Percentiles rank a stretch among this genome's conserved stretches.
Evolutionary conservation across 2,888 invertebrate genomes (phyloP).

Genomic region (Pantelozetes paolii): DNA sequence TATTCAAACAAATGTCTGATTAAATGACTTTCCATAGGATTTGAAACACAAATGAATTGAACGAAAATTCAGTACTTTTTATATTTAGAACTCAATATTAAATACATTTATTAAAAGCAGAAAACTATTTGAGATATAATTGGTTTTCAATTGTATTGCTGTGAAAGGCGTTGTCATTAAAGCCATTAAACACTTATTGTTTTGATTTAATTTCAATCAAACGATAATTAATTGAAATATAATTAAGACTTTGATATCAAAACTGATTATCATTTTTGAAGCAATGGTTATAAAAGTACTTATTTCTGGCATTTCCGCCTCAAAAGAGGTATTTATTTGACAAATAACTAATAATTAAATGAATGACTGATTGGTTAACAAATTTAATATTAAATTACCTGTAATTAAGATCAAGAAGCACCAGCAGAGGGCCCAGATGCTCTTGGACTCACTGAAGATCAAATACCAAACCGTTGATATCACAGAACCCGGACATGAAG

Average conservation of each 20-base stretch:
- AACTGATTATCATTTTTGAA: neutral
- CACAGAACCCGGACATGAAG: slow-evolving; percentile 83
- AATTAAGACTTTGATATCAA: neutral
- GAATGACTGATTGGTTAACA: neutral
- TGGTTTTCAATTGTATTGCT: no score
- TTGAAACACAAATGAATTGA: no score
- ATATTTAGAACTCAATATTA: no score
- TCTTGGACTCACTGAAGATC: slow-evolving; percentile 84
- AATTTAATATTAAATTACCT: neutral
- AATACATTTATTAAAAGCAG: no score
- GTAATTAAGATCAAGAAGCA: slow-evolving; percentile 79
- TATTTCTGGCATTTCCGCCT: slow-evolving; percentile 86
- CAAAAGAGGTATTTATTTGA: slow-evolving; percentile 71
- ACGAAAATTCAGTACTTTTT: no score
- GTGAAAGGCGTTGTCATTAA: slow-evolving; percentile 1
- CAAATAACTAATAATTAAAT: neutral
- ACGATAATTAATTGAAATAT: neutral
- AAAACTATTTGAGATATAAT: no score
- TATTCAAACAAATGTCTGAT: no score
- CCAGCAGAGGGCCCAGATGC: slow-evolving; percentile 88
- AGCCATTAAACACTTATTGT: neutral
- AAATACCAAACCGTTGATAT: slow-evolving; percentile 88
- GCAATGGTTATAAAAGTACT: slow-evolving; percentile 86
- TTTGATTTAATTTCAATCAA: neutral
- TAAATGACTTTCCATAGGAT: no score